Base-by-base conservation (phyloP, 2,888 invertebrate genomes). In the Andricus quercusramuli region DNA sequence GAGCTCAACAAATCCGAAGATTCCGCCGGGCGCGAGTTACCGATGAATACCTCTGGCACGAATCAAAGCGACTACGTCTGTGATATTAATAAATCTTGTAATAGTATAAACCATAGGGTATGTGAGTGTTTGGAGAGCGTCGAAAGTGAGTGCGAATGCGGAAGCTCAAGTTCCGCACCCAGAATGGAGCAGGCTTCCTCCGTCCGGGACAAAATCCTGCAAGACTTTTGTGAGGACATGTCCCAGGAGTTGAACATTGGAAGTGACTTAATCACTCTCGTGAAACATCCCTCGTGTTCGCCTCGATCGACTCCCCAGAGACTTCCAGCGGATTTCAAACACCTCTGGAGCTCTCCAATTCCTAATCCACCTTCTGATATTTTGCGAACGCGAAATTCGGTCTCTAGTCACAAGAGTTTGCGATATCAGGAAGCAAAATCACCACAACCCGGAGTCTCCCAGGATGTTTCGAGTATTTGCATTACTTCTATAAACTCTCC, bases 161-260 rank as follows among this genome's bases (percentile, higher is more conserved):
- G 85, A 47, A 89, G 83, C 59, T 77, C 79, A 25, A 87, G 83
- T 84, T 4, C 65, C 80, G 74, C 78, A 25, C 86, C 86, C 41
- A 82, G 79, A 25, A 87, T 86, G 62, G 89, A 85, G n/a, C 86
- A 87, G 62, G 90, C 90, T 51, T 91, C 91, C 80, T 92, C 92
- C 3, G 92, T 93, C 2, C 88, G 92, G 41, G 92, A 93, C 82
- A 92, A 92, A 82, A 93, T 93, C 77, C 82, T 92, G 64, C 92
- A 92, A 81, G 92, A 93, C 81, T 93, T 93, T 81, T 93, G 92
- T 83, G 92, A 93, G 68, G 92, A 92, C 62, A 88, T 90, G 84
- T 90, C 91, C 51, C 92, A 92, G 74, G 92, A 93, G 82, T 82
- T 93, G 29, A 93, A 89, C 80, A 92, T 92, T 59, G 92, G 92